Conservation (phyloP, 2,888 invertebrate species). For the Ernsta delagoae region DNA sequence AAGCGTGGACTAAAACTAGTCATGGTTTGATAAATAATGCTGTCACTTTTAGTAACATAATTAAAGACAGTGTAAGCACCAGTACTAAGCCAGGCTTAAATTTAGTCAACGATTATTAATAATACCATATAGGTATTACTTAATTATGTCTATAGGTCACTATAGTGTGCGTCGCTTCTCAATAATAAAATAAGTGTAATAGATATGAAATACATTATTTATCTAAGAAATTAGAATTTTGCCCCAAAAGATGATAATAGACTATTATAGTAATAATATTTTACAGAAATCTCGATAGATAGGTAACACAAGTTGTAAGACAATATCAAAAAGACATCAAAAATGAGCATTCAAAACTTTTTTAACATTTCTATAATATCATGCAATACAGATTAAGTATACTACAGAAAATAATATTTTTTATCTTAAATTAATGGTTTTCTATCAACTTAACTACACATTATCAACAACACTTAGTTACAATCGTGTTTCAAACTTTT, state of each 20-base stretch:
- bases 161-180: not conserved
- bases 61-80: too few species aligned
- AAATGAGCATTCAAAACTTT: not conserved
- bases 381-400: slow-evolving; percentile 13
- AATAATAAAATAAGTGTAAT: too few species aligned
- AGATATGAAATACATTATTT: not conserved
- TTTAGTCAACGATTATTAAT: too few species aligned
- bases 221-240: not conserved
- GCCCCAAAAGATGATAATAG: not conserved
- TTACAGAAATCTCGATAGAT: not conserved
- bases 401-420: slow-evolving; percentile 19
- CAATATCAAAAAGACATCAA: not conserved
- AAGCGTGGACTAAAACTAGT: too few species aligned
- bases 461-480: not conserved
- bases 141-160: too few species aligned
- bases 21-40: too few species aligned
- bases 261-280: too few species aligned
- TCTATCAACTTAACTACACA: slow-evolving; percentile 9
- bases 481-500: too few species aligned
- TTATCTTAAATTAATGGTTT: slow-evolving; percentile 12
- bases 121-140: too few species aligned
- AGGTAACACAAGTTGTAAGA: not conserved
- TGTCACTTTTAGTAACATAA: too few species aligned
- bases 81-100: too few species aligned
- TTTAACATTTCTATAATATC: not conserved